phyloP scores from a whole-genome alignment of 2,113 vertebrate species.

The Nyctibius bracteatus region DNA sequence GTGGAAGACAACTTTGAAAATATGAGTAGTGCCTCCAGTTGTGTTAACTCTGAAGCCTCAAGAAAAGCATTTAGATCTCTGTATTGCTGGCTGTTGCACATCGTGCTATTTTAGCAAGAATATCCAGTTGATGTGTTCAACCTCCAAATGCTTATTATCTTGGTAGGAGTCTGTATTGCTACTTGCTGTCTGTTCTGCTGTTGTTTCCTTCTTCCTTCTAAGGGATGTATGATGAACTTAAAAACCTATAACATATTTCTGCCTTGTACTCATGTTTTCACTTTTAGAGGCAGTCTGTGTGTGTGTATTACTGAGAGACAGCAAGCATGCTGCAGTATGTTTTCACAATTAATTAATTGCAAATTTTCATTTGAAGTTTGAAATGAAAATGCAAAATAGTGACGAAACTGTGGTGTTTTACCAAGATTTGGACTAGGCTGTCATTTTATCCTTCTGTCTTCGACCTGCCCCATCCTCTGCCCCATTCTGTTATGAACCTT shows the following conservation, averaged over 20 bases:
- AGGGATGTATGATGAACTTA: not conserved
- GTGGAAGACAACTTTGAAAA: not conserved
- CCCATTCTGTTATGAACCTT: not conserved
- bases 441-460: not conserved
- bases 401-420: not conserved
- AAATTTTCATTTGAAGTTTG: not conserved
- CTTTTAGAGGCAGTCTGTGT: not conserved
- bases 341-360: not conserved
- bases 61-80: not conserved
- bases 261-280: not conserved
- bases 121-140: not conserved
- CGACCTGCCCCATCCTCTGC: not conserved
- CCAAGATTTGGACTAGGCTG: not conserved
- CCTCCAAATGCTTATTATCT: not conserved
- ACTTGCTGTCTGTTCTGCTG: not conserved
- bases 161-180: not conserved
- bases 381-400: not conserved
- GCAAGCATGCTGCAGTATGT: not conserved
- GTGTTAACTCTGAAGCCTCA: not conserved
- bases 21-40: not conserved
- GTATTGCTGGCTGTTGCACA: not conserved
- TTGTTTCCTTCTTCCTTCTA: not conserved
- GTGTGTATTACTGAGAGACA: not conserved
- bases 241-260: not conserved
- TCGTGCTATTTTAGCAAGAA: not conserved